Base-by-base conservation (phyloP, 2,113 vertebrate genomes). In the Noturus placidus region DNA sequence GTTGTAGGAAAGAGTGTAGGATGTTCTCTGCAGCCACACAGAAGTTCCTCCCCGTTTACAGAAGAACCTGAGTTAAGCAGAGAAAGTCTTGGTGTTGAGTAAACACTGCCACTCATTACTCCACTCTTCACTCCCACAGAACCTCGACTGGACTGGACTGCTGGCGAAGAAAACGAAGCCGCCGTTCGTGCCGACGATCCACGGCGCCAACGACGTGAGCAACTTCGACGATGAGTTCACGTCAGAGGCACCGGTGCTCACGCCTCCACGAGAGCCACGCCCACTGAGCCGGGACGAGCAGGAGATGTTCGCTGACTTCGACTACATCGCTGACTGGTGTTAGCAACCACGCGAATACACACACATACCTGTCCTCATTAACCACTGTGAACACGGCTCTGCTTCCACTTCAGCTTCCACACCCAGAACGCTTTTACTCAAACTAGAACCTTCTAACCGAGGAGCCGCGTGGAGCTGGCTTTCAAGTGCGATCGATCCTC, bases 171-270 rank as follows among this genome's bases (percentile, higher is more conserved):
- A 97, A 87, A 93, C 96, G 84, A 96, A 96, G 89, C 96, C 97
- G 0, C 97, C 97, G 1, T 97, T 97, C 38, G 94, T 96, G 67
- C 97, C 97, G 22, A 96, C 93, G 86, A 96, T 97, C 90, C 94
- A 95, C 95, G 95, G 96, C 78, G 91, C 95, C 84, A 96, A 96
- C 92, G 97, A 97, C 25, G 97, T 97, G 91, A 97, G 97, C 91
- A 97, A 97, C 93, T 97, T 97, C 86, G 97, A 97, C 80, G 95
- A 97, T 38, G 97, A 97, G 94, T 97, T 97, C 95, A 97, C 97
- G 94, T 97, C 97, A 50, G 97, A 97, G 94, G 96, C 95, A 74
- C 96, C 97, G 83, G 95, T 97, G 93, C 94, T 97, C 90, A 97
- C 97, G 89, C 97, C 97, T 46, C 97, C 97, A 86, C 94, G 96